Percentiles rank a stretch among this genome's conserved stretches.
Conservation (phyloP, 2,888 invertebrate genomes). For the Schizaphis graminum region DNA sequence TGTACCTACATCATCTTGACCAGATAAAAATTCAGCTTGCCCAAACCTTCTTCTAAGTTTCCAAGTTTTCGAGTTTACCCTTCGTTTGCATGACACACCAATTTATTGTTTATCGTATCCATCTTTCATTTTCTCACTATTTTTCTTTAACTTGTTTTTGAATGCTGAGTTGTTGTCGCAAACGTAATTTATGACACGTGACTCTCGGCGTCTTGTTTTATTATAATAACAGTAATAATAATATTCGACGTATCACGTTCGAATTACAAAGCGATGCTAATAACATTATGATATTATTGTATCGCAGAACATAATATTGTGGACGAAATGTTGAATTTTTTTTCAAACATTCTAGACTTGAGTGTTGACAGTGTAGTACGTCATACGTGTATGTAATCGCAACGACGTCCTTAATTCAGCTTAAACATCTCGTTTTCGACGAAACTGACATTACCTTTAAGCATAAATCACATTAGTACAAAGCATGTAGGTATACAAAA, state of each 20-base stretch:
- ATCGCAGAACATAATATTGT: no score
- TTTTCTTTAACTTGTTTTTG: neutral
- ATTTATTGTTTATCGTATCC: no score
- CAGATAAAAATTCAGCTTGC: no score
- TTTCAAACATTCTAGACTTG: neutral
- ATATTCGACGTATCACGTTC: neutral
- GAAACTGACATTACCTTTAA: neutral
- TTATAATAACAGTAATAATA: neutral
- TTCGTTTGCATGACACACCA: no score
- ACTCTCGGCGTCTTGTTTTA: neutral
- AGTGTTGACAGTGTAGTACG: neutral
- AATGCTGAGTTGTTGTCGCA: neutral
- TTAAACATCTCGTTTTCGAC: constrained; percentile 1
- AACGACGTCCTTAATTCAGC: neutral
- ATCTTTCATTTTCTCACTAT: neutral
- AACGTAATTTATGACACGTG: neutral
- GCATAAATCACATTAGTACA: neutral
- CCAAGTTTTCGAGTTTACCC: no score
- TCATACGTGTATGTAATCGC: neutral
- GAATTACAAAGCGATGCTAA: neutral
- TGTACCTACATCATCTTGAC: no score
- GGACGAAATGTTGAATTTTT: neutral
- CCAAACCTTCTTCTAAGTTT: no score
- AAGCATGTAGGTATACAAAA: neutral
- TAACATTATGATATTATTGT: neutral